Percentiles rank a stretch among this genome's conserved stretches.
phyloP scores from a whole-genome alignment of 2,888 invertebrate species.

The Bembecia ichneumoniformis region DNA sequence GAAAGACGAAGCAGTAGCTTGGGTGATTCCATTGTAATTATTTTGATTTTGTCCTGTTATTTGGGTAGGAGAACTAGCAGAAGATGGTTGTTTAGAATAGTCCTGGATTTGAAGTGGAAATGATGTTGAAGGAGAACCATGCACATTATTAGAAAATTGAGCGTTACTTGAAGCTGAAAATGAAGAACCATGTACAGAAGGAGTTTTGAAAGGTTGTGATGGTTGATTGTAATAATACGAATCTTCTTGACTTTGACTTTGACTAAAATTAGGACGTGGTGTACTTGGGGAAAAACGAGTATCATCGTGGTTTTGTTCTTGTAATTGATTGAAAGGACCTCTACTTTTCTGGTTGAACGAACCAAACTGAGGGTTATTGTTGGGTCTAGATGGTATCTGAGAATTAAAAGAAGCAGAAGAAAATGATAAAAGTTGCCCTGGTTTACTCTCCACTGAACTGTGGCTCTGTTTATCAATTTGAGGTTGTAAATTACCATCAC shows the following conservation, averaged over 20 bases:
- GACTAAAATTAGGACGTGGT: conserved; percentile 20
- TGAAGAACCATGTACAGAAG: conserved; percentile 15
- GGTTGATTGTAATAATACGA: conserved; percentile 48
- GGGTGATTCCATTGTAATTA: conserved; percentile 31
- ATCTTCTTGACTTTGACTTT: conserved; percentile 26
- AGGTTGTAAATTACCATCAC: background rate
- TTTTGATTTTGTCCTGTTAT: background rate
- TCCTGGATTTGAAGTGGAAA: conserved; percentile 10
- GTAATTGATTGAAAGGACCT: conserved; percentile 7
- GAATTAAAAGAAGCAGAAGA: conserved; percentile 5
- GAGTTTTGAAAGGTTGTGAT: conserved; percentile 29
- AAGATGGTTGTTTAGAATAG: conserved; percentile 16
- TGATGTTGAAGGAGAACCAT: conserved; percentile 12
- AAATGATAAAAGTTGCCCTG: background rate
- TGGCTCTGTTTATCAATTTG: background rate
- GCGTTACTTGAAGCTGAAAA: conserved; percentile 9
- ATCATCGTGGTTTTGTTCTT: conserved; percentile 14
- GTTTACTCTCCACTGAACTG: background rate
- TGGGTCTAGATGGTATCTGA: conserved; percentile 4
- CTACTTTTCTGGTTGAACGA: conserved; percentile 9
- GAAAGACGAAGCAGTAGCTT: conserved; percentile 39
- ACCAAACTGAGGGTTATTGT: background rate
- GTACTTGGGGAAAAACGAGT: conserved; percentile 18
- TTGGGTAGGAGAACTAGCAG: conserved; percentile 8
- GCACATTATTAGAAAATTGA: conserved; percentile 9